Base-by-base conservation (phyloP, 2,113 vertebrate species). In the Bagarius yarrelli region DNA sequence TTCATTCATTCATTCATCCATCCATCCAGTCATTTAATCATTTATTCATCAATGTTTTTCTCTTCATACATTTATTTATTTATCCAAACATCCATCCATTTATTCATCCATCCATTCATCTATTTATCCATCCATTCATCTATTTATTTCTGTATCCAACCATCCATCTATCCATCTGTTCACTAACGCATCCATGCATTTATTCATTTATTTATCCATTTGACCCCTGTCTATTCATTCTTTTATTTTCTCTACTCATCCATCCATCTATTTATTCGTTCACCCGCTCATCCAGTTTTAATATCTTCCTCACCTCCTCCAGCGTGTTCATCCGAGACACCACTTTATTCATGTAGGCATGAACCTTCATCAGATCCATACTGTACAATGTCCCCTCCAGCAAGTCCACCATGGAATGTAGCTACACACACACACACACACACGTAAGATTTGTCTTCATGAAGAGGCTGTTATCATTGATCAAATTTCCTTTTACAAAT, bases 361-460 rank as follows among this genome's bases (percentile, higher is more conserved):
- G 98, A 32, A 99, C 95, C 88, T 98, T 99, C 94, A 99, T 91
- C 80, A 99, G 91, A 85, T 99, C 96, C 95, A 99, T 94, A 91
- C 96, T 99, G 92, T 95, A 99, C 47, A 99, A 90, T 0, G 96
- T 95, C 55, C 96, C 97, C 89, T 99, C 96, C 1, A 99, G 93
- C 55, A 99, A 93, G 82, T 99, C 96, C 86, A 96, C 95, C 94
- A 99, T 96, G 3, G 97, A 95, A 82, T 99, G 97, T 81, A 99
- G 94, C 98, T 99, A 74, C 64, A 84, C 53, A 83, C 60, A 81
- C 70, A 82, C 70, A 82, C 57, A 66, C 53, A 82, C 55, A 82
- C 63, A 82, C 63, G 57, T 66, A 34, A 70, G 12, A 82, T 27
- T 47, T 25, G 21, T 36, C 32, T 67, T 30, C 30, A 34, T 27